phyloP scores from a whole-genome alignment of 1,140 invertebrate genomes.

The Cecropterus lyciades region DNA sequence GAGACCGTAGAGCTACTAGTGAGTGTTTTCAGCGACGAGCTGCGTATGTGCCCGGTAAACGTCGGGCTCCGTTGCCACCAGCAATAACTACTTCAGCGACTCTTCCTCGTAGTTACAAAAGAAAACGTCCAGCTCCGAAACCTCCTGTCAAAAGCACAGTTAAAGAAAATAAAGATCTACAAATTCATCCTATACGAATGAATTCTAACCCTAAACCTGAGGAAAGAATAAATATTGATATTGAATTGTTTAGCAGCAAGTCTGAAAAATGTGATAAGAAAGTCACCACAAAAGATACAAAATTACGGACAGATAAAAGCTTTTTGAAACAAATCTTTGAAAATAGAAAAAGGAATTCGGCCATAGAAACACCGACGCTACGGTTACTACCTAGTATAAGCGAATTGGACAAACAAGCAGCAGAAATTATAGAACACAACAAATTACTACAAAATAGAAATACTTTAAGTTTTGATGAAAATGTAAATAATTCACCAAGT shows the following conservation, averaged over 20 bases:
- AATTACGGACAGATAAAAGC: constrained; percentile 68
- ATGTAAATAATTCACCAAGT: constrained; percentile 14
- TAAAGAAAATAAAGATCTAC: constrained; percentile 45
- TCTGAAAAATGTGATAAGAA: constrained; percentile 51
- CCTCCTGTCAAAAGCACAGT: constrained; percentile 48
- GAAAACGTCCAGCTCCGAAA: constrained; percentile 69
- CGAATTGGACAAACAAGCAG: constrained; percentile 91
- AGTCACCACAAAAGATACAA: constrained; percentile 52
- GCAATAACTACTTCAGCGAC: constrained; percentile 40
- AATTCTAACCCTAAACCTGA: constrained; percentile 37
- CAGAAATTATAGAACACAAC: constrained; percentile 87
- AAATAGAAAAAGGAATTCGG: constrained; percentile 72
- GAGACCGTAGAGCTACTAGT: constrained; percentile 83
- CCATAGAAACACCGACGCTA: constrained; percentile 55
- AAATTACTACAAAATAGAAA: constrained; percentile 48
- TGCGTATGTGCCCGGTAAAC: constrained; percentile 89
- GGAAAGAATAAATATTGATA: constrained; percentile 25
- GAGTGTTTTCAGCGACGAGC: constrained; percentile 82
- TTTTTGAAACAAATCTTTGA: constrained; percentile 77
- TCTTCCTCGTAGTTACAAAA: constrained; percentile 53
- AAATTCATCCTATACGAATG: constrained; percentile 46
- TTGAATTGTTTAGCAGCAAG: constrained; percentile 38
- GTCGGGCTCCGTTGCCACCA: constrained; percentile 89
- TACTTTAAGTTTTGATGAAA: constrained; percentile 1
- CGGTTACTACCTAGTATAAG: constrained; percentile 91